Evolutionary conservation across 2,113 vertebrate species (phyloP).

Genomic region (Brachypteracias leptosomus): DNA sequence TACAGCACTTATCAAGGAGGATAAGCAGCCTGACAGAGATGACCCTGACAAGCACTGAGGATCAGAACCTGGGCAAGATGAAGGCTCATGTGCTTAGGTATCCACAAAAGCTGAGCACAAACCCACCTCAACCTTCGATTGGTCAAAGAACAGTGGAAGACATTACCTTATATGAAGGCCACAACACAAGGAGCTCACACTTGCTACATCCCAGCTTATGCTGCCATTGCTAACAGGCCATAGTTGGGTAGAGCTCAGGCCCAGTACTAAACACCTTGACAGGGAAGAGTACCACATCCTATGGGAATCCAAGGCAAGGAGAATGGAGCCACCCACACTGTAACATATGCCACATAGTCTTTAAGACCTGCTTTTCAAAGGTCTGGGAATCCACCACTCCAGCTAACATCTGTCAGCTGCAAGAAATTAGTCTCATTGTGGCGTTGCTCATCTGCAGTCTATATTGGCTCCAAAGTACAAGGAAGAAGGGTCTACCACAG

Average conservation of each 20-base stretch:
- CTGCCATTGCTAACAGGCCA: not conserved
- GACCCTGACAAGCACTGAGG: not conserved
- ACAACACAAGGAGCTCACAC: not conserved
- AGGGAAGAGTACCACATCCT: not conserved
- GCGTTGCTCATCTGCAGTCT: not conserved
- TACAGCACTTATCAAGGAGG: not conserved
- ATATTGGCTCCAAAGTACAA: not conserved
- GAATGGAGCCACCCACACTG: not conserved
- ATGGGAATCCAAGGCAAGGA: not conserved
- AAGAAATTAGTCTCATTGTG: not conserved
- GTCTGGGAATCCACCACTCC: not conserved
- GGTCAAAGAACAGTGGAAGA: not conserved
- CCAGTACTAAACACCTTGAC: not conserved
- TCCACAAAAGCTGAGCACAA: not conserved
- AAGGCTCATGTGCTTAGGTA: accelerated
- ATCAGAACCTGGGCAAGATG: not conserved
- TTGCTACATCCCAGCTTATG: accelerated
- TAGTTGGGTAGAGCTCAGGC: not conserved
- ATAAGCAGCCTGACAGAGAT: not conserved
- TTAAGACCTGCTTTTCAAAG: not conserved
- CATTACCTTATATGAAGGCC: not conserved
- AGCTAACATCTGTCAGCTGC: not conserved
- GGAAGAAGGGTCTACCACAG: not conserved
- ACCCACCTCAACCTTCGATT: not conserved
- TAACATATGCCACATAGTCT: not conserved